These are phyloP conservation scores for Trichomycterus rosablanca DNA, from an alignment of 2,113 vertebrate genomes.

Conservation along the genomic window DNA sequence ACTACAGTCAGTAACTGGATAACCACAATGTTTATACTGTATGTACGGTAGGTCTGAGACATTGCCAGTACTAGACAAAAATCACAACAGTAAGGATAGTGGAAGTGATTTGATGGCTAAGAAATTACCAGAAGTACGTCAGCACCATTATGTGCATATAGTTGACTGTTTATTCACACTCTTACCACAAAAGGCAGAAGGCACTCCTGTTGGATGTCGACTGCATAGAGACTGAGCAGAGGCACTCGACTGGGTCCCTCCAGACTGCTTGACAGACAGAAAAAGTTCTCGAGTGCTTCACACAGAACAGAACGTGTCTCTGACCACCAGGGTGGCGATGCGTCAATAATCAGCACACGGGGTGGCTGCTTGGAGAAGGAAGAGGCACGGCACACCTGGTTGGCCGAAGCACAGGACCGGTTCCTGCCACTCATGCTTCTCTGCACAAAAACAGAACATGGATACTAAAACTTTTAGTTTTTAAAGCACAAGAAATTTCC, in stretches of 20 bases:
- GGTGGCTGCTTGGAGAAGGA: slow-evolving; percentile 65
- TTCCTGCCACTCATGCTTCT: slow-evolving; percentile 57
- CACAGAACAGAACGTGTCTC: slow-evolving; percentile 68
- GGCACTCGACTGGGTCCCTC: slow-evolving; percentile 78
- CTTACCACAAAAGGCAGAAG: slow-evolving; percentile 90
- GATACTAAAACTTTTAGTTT: too few species aligned
- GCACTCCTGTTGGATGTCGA: slow-evolving; percentile 82
- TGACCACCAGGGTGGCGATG: slow-evolving; percentile 74
- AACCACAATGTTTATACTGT: not conserved
- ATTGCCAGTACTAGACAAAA: too few species aligned
- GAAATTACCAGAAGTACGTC: too few species aligned
- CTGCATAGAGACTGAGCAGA: slow-evolving; percentile 80
- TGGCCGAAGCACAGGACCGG: slow-evolving; percentile 36
- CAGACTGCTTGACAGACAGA: slow-evolving; percentile 76
- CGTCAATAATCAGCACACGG: slow-evolving; percentile 77
- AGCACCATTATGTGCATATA: too few species aligned
- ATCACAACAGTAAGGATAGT: too few species aligned
- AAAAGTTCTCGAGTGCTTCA: slow-evolving; percentile 82
- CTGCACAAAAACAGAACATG: slow-evolving; percentile 33
- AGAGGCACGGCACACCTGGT: slow-evolving; percentile 48
- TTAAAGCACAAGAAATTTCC: not conserved
- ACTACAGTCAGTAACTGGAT: not conserved
- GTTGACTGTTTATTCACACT: too few species aligned
- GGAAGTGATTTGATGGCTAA: too few species aligned
- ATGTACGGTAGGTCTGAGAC: too few species aligned